These are phyloP conservation scores for Himalopsyche phryganea DNA, from an alignment of 1,140 invertebrate species.

Conservation along the genomic window DNA sequence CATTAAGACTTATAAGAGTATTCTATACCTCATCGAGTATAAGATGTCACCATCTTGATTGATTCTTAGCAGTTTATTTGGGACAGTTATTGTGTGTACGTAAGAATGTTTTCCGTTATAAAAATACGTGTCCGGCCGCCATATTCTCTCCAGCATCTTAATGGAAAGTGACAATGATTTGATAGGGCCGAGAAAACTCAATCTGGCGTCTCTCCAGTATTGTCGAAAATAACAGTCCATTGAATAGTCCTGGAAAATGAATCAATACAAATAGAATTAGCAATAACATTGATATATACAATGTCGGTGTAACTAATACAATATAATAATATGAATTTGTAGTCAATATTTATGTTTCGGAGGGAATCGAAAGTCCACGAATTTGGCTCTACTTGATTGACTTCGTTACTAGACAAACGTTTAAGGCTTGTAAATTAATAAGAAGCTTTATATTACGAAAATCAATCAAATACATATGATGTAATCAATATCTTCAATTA, in stretches of 20 bases:
- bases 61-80: conserved; percentile 89
- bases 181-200: conserved; percentile 79
- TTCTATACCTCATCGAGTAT: conserved; percentile 87
- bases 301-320: too few species aligned
- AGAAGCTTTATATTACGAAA: too few species aligned
- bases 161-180: conserved; percentile 81
- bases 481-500: too few species aligned
- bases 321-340: too few species aligned
- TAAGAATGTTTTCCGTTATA: conserved; percentile 90
- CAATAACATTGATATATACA: neutral
- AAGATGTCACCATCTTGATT: conserved; percentile 86
- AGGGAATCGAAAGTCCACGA: too few species aligned
- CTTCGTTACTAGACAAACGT: too few species aligned
- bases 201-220: conserved; percentile 78
- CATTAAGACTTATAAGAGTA: too few species aligned
- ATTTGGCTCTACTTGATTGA: too few species aligned
- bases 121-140: conserved; percentile 95
- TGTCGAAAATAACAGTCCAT: conserved; percentile 97
- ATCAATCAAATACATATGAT: too few species aligned
- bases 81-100: conserved; percentile 92
- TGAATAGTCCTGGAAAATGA: conserved; percentile 77
- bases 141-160: conserved; percentile 89
- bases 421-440: too few species aligned
- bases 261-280: neutral
- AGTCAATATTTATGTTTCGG: too few species aligned